Conservation (phyloP, 2,113 vertebrate genomes). For the Camarhynchus parvulus region DNA sequence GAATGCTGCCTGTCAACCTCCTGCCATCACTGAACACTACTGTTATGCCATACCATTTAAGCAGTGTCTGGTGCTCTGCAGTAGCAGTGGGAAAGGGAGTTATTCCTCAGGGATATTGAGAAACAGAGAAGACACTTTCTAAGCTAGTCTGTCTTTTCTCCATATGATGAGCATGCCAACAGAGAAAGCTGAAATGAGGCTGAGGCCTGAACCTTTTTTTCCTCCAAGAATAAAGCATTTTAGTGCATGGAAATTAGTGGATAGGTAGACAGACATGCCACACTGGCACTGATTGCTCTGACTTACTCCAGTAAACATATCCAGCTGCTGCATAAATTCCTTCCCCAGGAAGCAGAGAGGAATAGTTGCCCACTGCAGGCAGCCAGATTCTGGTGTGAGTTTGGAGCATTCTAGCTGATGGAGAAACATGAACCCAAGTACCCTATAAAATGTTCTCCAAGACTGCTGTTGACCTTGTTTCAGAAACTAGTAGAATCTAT, state of each 20-base stretch:
- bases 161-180: not conserved
- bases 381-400: not conserved
- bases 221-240: not conserved
- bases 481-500: not conserved
- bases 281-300: not conserved
- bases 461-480: not conserved
- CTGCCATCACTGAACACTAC: not conserved
- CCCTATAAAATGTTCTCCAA: not conserved
- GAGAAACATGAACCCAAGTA: not conserved
- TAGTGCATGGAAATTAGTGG: not conserved
- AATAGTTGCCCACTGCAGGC: not conserved
- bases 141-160: not conserved
- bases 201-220: not conserved
- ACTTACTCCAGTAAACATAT: slow-evolving; percentile 3
- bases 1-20: not conserved
- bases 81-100: not conserved
- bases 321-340: not conserved
- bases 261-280: not conserved
- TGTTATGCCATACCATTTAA: not conserved
- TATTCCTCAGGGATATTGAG: not conserved
- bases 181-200: not conserved
- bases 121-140: not conserved
- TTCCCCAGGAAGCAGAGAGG: not conserved
- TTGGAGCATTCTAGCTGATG: not conserved
- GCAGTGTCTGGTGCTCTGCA: not conserved